Base-by-base conservation (phyloP, 2,797 vertebrate species). In the Natrix natrix region DNA sequence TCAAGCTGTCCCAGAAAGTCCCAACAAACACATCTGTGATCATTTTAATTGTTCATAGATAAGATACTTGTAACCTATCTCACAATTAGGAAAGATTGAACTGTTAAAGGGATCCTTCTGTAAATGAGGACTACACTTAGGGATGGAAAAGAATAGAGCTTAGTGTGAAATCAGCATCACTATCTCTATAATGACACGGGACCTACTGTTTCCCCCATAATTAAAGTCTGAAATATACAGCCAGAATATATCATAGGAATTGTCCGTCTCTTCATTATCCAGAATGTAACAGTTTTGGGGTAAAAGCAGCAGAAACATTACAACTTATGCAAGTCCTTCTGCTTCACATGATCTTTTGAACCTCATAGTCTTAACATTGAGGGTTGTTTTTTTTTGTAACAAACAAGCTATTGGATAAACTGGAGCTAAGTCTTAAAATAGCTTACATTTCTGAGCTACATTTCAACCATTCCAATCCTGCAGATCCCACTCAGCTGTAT, bases 381-480 rank as follows among this genome's bases (percentile, higher is more conserved):
- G 95, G n/a, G 2, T 0, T 14, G 17, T 95, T 37, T 37, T 37
- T 95, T 92, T 95, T 94, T 83, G 92, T 90, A 59, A 86, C 78
- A 86, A 95, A 95, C 66, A 90, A 88, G 94, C 91, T 13, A 89
- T 96, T 96, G 96, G 94, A 96, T 96, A 93, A 95, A 96, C 95
- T 90, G 20, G 43, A 93, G 87, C 74, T 90, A 37, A 88, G 17
- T 87, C 94, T 96, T 96, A 96, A 97, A 96, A 96, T 96, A 97
- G 94, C 91, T 52, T 14, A 69, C 37, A 43, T 95, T 97, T 96
- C 96, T 96, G 95, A 95, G 95, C 94, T 90, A 93, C 83, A 93
- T 93, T 24, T 95, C 94, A 94, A 94, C 92, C 95, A 95, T 96
- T 96, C 94, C 95, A 95, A 86, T 93, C 95, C 95, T 95, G 83